phyloP scores from a whole-genome alignment of 2,888 invertebrate species.

The Labia minor region DNA sequence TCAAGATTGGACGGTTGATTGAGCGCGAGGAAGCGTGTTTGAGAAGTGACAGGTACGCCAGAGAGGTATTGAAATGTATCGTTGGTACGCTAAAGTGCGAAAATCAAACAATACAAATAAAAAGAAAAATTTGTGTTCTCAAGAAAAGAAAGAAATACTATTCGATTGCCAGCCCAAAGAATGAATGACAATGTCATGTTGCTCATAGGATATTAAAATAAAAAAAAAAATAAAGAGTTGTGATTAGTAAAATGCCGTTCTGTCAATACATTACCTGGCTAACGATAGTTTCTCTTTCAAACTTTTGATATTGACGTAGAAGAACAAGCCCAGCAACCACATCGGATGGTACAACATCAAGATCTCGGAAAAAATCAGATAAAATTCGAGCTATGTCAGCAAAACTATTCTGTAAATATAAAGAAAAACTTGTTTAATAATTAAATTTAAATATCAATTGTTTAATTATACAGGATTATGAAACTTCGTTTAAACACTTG shows the following conservation, averaged over 20 bases:
- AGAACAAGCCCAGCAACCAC: conserved; percentile 74
- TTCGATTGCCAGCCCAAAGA: background rate
- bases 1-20: conserved; percentile 61
- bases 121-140: no score
- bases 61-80: conserved; percentile 77
- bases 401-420: conserved; percentile 57
- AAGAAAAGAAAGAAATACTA: background rate
- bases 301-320: conserved; percentile 66
- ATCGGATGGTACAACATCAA: conserved; percentile 80
- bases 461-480: no score
- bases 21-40: conserved; percentile 67
- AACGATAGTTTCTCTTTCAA: conserved; percentile 62
- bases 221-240: no score
- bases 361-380: conserved; percentile 76
- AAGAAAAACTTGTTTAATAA: no score
- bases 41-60: conserved; percentile 70
- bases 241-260: no score
- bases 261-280: conserved; percentile 49
- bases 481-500: no score
- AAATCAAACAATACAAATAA: no score
- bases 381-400: conserved; percentile 71
- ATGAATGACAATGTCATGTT: no score
- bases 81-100: conserved; percentile 21
- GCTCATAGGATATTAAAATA: background rate
- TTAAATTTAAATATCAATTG: background rate